Conservation (phyloP, 2,888 invertebrate genomes). For the Spilosoma lubricipeda region DNA sequence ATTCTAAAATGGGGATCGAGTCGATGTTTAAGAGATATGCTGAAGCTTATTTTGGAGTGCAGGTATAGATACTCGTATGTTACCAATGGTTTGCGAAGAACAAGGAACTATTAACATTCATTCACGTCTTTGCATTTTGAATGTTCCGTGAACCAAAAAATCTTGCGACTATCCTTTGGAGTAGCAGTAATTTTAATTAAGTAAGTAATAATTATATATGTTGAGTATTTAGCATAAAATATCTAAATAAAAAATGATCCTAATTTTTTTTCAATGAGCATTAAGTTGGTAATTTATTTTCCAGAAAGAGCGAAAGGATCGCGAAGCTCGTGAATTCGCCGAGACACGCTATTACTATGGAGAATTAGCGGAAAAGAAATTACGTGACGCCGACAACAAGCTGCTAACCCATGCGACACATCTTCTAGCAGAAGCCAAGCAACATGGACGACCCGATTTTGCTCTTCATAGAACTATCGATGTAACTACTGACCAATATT, state of each 20-base stretch:
- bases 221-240: neutral
- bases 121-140: neutral
- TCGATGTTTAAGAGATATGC: neutral
- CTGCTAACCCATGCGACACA: slow-evolving; percentile 82
- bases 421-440: slow-evolving; percentile 77
- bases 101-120: neutral
- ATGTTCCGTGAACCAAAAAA: neutral
- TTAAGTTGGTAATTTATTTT: neutral
- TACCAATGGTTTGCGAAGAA: neutral
- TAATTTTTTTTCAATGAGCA: no score
- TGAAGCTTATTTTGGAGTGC: neutral
- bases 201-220: neutral
- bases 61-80: neutral
- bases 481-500: slow-evolving; percentile 54
- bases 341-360: slow-evolving; percentile 78
- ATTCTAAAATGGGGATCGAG: no score
- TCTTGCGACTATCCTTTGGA: neutral
- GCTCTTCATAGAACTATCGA: slow-evolving; percentile 79
- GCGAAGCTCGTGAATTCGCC: slow-evolving; percentile 64
- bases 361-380: slow-evolving; percentile 65
- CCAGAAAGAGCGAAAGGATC: slow-evolving; percentile 74
- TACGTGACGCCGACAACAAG: slow-evolving; percentile 79
- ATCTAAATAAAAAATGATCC: neutral
- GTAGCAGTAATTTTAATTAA: neutral
- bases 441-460: slow-evolving; percentile 68